These are phyloP conservation scores for Adelosebastes latens DNA, from an alignment of 2,797 vertebrate species.

Conservation along the genomic window DNA sequence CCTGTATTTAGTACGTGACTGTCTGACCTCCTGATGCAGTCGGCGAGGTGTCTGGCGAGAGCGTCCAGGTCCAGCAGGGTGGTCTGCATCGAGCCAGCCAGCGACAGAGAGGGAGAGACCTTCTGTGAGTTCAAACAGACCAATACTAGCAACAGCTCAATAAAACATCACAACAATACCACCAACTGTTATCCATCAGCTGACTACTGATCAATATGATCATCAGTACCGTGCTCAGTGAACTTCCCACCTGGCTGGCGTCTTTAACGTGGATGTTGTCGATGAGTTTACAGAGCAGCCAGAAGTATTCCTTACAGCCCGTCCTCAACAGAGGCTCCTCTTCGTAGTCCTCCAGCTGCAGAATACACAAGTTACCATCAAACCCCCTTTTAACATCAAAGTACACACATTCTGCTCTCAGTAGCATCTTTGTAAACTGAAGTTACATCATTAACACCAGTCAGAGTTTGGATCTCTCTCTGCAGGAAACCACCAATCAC, in stretches of 20 bases:
- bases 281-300: slow-evolving; percentile 98
- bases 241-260: slow-evolving; percentile 89
- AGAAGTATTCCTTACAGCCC: slow-evolving; percentile 99
- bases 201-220: background rate
- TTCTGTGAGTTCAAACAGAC: slow-evolving; percentile 79
- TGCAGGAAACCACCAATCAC: background rate
- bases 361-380: background rate
- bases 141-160: slow-evolving; percentile 59
- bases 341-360: slow-evolving; percentile 95
- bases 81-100: slow-evolving; percentile 85
- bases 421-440: background rate
- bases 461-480: background rate
- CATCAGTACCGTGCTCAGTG: fast-evolving
- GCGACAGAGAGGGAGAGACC: slow-evolving; percentile 79
- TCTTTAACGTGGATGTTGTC: slow-evolving; percentile 99
- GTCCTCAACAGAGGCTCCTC: slow-evolving; percentile 93
- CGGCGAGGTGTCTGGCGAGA: slow-evolving; percentile 94
- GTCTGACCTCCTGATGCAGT: slow-evolving; percentile 96
- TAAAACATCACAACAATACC: background rate
- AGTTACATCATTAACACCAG: background rate
- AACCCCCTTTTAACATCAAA: background rate
- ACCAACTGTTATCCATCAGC: background rate
- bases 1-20: background rate
- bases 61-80: slow-evolving; percentile 97
- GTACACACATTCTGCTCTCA: background rate